Evolutionary conservation across 2,113 vertebrate genomes (phyloP).

Genomic region (Parus major): DNA sequence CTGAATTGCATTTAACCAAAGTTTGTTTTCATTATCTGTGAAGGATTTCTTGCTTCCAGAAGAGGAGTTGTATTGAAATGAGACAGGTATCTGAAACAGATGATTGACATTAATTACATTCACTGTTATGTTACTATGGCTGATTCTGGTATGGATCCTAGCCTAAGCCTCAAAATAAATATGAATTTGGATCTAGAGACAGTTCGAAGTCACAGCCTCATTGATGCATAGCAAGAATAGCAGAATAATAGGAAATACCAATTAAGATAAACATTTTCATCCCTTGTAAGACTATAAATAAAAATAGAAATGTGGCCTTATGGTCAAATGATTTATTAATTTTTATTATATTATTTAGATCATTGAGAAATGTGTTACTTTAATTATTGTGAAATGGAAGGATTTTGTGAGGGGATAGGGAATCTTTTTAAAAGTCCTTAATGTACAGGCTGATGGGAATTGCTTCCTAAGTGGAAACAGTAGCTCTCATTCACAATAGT

Average conservation of each 20-base stretch:
- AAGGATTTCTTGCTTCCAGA: not conserved
- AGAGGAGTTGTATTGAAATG: not conserved
- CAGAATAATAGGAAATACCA: not conserved
- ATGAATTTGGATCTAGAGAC: not conserved
- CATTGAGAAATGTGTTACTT: constrained; percentile 45
- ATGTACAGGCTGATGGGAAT: not conserved
- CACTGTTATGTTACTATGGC: too few species aligned
- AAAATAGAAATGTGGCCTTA: constrained; percentile 41
- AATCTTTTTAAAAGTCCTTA: not conserved
- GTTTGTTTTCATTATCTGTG: not conserved
- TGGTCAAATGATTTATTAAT: constrained; percentile 68
- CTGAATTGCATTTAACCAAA: not conserved
- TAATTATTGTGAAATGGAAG: constrained; percentile 32
- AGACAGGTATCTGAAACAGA: not conserved
- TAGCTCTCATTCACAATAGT: not conserved
- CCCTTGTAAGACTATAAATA: constrained; percentile 47
- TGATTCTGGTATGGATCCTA: not conserved
- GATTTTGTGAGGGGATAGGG: not conserved
- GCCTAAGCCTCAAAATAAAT: not conserved
- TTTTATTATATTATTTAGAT: constrained; percentile 62
- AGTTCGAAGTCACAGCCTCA: not conserved
- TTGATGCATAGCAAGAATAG: not conserved
- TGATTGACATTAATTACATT: not conserved
- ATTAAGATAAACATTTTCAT: constrained; percentile 36
- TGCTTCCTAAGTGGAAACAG: not conserved